Base-by-base conservation (phyloP, 2,113 vertebrate species). In the Alosa alosa region DNA sequence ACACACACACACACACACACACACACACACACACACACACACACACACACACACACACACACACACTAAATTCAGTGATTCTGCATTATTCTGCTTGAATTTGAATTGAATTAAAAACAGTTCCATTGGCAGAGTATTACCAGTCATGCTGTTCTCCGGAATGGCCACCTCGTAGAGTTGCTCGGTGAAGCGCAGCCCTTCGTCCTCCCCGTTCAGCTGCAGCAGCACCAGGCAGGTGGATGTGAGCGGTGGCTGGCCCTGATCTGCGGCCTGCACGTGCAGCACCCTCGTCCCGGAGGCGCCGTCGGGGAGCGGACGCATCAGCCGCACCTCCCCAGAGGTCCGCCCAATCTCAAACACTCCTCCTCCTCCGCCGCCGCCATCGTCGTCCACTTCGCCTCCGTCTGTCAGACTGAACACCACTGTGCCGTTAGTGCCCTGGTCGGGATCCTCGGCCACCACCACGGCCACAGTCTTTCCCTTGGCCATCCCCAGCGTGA, bases 81-180 rank as follows among this genome's bases (percentile, higher is more conserved):
- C 41, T 44, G 41, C 41, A 44, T 44, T 2, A 44, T 44, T 44
- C 41, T 44, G 41, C 41, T 44, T 44, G n/a, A n/a, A n/a, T n/a
- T n/a, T n/a, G n/a, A n/a, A n/a, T 47, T 47, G 6, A 47, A 47
- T 10, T 47, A 47, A 47, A 31, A 15, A 75, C n/a, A 44, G 68
- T 31, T 31, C 31, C 31, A 31, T 31, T 31, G 31, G 31, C n/a
- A 81, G 68, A 49, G 72, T 94, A 36, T 72, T 85, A 99, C 98
- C 97, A 88, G 94, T 90, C 90, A 91, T 92, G 89, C 95, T 97
- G 89, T 97, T 97, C 92, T 99, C 98, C 25, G 91, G 89, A 57
- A 98, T 82, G 0, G 87, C 90, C 25, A 92, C 92, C 87, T 96
- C 93, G 83, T 99, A 99, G 0, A 94, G 82, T 64, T 84, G 93